Evolutionary conservation across 53 echinoderm and acorn worm species (phyloP), one percentile per base, ranked within the genome.

Genomic region (Holothuria leucospilota): DNA sequence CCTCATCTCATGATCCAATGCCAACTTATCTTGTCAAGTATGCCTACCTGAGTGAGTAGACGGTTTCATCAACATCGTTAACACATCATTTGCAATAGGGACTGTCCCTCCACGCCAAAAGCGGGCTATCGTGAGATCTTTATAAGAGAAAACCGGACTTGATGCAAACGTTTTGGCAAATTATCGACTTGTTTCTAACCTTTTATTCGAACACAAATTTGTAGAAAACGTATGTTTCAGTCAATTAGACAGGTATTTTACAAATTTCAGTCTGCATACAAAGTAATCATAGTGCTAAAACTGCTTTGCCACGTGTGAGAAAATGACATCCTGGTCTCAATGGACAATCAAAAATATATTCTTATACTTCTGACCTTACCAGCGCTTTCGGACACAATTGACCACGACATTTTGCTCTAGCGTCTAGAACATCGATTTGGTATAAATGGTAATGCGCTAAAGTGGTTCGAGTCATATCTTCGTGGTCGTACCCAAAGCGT

Each of bases 1-100:
- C 41, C 10, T 73, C 74, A 40, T 5, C 74, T 7, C 24, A 34
- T 16, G 74, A 74, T 74, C 74, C 74, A 12, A 74, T 74, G 74
- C 49, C 49, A 74, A 74, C 74, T 42, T 39, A 74, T 5, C 49
- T 74, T 18, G 42, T 40, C 21, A 74, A 73, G 38, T 74, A 42
- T 3, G 40, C 4, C 21, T 40, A 49, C 12, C 42, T 40, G n/a
- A n/a, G n/a, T n/a, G n/a, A n/a, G 42, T 74, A 5, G 42, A 74
- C 14, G 74, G 38, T 0, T 3, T 16, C 5, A 39, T 40, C 18
- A 42, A 74, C 42, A 74, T 74, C 21, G 74, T 42, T 40, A 74
- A 74, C 74, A 74, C 74, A 74, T 74, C 74, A 42, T 42, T n/a
- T 42, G 20, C 4, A 0, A 20, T 51, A 0, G 58, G 56, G 26